Percentiles rank a stretch among this genome's conserved stretches.
phyloP scores from a whole-genome alignment of 2,797 vertebrate species.

The Huso huso region DNA sequence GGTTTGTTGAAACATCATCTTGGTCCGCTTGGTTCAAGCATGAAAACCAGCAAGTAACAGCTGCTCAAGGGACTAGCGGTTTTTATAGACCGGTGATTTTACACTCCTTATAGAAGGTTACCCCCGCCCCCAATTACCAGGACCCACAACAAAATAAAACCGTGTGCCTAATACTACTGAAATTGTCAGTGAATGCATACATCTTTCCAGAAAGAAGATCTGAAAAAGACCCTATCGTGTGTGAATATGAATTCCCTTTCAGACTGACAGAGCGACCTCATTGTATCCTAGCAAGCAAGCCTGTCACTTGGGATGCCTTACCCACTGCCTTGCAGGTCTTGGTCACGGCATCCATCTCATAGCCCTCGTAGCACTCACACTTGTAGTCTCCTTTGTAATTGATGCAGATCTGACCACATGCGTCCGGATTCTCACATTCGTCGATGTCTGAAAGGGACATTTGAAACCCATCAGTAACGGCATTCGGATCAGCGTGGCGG shows the following conservation, averaged over 20 bases:
- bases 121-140: too few species aligned
- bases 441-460: conserved; percentile 75
- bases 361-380: conserved; percentile 93
- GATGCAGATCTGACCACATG: conserved; percentile 97
- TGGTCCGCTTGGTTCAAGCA: too few species aligned
- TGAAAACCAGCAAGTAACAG: too few species aligned
- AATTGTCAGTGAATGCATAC: too few species aligned
- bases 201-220: too few species aligned
- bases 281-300: not conserved
- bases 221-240: too few species aligned
- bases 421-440: conserved; percentile 89
- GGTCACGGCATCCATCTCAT: conserved; percentile 87
- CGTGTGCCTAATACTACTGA: too few species aligned
- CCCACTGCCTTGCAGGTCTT: conserved; percentile 96
- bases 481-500: not conserved
- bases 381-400: conserved; percentile 98
- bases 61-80: too few species aligned
- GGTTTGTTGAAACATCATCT: too few species aligned
- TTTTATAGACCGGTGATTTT: too few species aligned
- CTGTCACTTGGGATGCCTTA: conserved; percentile 43
- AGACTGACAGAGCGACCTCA: not conserved
- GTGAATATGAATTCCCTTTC: not conserved
- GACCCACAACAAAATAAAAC: too few species aligned
- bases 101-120: too few species aligned
- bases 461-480: conserved; percentile 17